Evolutionary conservation across 2,113 vertebrate species (phyloP).

Genomic region (Camelus bactrianus): DNA sequence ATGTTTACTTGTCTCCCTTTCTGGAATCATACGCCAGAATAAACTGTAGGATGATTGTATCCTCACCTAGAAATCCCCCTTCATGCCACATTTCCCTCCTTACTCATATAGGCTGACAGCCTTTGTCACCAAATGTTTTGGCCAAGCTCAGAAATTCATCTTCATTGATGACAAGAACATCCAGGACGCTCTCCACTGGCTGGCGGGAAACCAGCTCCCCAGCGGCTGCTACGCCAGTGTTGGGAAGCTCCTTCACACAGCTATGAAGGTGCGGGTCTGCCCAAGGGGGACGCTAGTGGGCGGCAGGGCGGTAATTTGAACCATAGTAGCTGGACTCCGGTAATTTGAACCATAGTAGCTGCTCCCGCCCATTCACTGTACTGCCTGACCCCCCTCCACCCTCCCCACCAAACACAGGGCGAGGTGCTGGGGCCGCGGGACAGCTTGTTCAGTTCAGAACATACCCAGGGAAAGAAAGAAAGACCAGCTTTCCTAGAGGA

Average conservation of each 20-base stretch:
- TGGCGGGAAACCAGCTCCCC: constrained; percentile 84
- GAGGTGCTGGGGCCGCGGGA: background rate
- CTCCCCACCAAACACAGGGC: background rate
- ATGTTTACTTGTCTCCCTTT: background rate
- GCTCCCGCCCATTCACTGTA: background rate
- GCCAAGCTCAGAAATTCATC: constrained; percentile 87
- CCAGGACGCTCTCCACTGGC: constrained; percentile 87
- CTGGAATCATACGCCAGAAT: background rate
- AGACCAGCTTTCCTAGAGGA: background rate
- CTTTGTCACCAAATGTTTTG: constrained; percentile 94
- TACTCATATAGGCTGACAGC: constrained; percentile 89
- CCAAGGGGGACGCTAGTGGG: background rate
- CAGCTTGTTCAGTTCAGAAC: background rate
- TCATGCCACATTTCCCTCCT: background rate
- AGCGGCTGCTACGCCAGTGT: constrained; percentile 89
- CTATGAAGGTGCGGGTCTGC: constrained; percentile 89
- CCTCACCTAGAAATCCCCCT: background rate
- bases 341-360: no score
- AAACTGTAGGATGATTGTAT: background rate
- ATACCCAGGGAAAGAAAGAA: background rate
- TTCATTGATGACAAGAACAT: constrained; percentile 87
- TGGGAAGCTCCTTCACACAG: constrained; percentile 89
- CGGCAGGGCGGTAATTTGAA: background rate
- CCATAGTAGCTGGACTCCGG: background rate
- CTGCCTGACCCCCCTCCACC: background rate